Conservation (phyloP, 2,113 vertebrate genomes). For the Vimba vimba region DNA sequence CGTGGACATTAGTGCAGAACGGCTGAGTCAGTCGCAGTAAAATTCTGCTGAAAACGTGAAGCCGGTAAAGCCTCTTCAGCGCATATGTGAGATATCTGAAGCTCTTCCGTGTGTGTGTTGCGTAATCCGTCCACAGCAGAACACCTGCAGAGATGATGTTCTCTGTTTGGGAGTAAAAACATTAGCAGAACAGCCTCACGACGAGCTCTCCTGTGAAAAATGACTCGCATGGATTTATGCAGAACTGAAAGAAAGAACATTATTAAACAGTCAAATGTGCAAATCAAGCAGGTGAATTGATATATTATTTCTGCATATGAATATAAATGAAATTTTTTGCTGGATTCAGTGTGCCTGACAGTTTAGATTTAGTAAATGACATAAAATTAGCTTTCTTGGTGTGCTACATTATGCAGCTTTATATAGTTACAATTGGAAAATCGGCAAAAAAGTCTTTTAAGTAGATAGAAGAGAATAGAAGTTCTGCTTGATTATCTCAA, state of each 20-base stretch:
- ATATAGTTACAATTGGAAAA: no score
- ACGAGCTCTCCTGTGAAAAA: not conserved
- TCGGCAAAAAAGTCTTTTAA: no score
- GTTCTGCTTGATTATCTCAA: no score
- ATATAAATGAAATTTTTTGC: conserved; percentile 2
- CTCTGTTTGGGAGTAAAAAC: not conserved
- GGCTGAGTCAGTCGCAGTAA: not conserved
- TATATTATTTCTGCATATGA: not conserved
- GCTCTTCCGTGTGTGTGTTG: not conserved
- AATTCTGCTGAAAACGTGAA: not conserved
- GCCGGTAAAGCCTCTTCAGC: not conserved
- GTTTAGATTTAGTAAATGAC: not conserved
- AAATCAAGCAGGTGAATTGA: conserved; percentile 15
- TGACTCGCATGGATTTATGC: not conserved
- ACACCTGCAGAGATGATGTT: not conserved
- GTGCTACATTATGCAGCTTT: not conserved
- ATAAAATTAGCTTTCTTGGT: not conserved
- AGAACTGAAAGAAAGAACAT: not conserved
- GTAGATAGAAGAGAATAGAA: no score
- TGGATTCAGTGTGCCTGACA: not conserved
- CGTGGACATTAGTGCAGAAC: not conserved
- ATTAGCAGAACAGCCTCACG: not conserved
- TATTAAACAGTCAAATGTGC: conserved; percentile 6
- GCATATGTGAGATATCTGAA: not conserved
- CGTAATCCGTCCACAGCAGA: not conserved